Evolutionary conservation across 2,888 invertebrate genomes (phyloP).

Genomic region (Lampropteryx suffumata): DNA sequence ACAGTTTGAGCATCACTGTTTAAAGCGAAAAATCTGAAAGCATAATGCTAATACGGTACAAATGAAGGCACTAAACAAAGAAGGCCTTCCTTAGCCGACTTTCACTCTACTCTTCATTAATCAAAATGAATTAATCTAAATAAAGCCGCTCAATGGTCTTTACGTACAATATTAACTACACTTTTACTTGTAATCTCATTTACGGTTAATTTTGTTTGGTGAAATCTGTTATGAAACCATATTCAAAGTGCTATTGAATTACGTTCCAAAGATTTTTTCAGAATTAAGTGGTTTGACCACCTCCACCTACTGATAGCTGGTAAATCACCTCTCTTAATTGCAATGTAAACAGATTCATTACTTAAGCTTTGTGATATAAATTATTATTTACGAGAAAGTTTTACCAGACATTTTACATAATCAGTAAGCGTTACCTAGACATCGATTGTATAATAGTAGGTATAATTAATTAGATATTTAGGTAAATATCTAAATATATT

Average conservation of each 20-base stretch:
- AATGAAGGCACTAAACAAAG: constrained; percentile 49
- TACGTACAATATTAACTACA: constrained; percentile 31
- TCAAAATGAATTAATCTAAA: constrained; percentile 68
- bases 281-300: constrained; percentile 12
- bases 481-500: no score
- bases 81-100: constrained; percentile 41
- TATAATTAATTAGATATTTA: no score
- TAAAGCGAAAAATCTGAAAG: constrained; percentile 27
- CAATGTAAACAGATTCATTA: constrained; percentile 8
- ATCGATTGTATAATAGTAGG: not conserved
- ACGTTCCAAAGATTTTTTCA: constrained; percentile 14
- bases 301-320: constrained; percentile 8
- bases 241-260: constrained; percentile 13
- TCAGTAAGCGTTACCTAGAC: not conserved
- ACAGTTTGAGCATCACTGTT: constrained; percentile 12
- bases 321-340: constrained; percentile 16
- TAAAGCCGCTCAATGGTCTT: constrained; percentile 44
- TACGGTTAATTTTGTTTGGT: constrained; percentile 30
- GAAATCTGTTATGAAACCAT: constrained; percentile 32
- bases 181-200: constrained; percentile 33
- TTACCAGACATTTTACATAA: not conserved
- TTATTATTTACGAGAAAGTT: not conserved
- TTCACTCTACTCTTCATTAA: constrained; percentile 66
- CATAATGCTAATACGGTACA: constrained; percentile 30
- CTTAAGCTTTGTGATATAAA: not conserved